These are phyloP conservation scores for Neotoma lepida DNA, from an alignment of 2,113 vertebrate species.

Conservation along the genomic window DNA sequence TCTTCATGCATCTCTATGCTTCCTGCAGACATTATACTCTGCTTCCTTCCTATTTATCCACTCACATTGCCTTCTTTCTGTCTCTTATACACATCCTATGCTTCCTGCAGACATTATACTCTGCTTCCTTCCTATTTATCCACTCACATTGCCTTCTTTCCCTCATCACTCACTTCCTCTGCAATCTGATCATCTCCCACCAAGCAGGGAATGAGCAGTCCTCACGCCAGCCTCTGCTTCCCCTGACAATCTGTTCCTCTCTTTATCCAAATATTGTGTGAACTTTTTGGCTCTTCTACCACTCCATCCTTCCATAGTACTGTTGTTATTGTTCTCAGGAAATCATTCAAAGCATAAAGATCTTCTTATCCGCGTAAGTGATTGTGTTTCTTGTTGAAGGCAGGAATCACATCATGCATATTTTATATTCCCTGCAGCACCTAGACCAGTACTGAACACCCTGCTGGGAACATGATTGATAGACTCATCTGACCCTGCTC, in stretches of 20 bases:
- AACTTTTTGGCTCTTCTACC: not conserved
- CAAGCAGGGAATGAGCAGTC: not conserved
- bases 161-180: not conserved
- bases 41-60: not conserved
- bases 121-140: not conserved
- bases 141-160: not conserved
- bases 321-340: not conserved
- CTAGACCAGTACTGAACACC: not conserved
- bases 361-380: conserved; percentile 21
- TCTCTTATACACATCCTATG: no score
- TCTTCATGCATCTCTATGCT: conserved; percentile 29
- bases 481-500: not conserved
- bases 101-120: not conserved
- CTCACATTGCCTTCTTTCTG: not conserved
- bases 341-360: not conserved
- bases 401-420: conserved; percentile 10
- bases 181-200: not conserved
- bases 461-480: not conserved
- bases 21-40: not conserved
- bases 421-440: conserved; percentile 31
- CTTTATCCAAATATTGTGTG: not conserved
- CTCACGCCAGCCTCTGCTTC: not conserved
- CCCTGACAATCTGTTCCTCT: not conserved
- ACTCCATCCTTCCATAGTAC: not conserved
- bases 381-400: not conserved